A percentile compares a stretch with the other conserved stretches of the same genome.
Evolutionary conservation across 1,140 invertebrate genomes (phyloP).

Genomic region (Bombus picipes): DNA sequence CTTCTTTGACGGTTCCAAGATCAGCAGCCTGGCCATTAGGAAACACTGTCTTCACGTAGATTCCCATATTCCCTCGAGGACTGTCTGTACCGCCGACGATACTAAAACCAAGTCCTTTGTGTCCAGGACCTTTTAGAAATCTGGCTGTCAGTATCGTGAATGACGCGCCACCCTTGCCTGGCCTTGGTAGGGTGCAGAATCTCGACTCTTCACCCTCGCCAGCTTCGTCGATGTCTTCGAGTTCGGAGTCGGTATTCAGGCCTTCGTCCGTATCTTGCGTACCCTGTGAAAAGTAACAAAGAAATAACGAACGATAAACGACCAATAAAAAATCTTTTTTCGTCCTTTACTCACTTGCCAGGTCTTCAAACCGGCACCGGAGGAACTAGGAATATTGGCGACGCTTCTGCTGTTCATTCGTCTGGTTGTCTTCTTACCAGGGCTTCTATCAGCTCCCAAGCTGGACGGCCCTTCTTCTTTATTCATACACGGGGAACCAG

Average conservation of each 20-base stretch:
- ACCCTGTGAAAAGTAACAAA: slow-evolving; percentile 46
- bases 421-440: slow-evolving; percentile 67
- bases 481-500: slow-evolving; percentile 51
- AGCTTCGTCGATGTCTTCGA: slow-evolving; percentile 80
- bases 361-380: slow-evolving; percentile 62
- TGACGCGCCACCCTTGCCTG: slow-evolving; percentile 78
- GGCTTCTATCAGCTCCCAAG: slow-evolving; percentile 68
- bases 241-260: slow-evolving; percentile 78
- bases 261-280: slow-evolving; percentile 78
- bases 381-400: slow-evolving; percentile 73
- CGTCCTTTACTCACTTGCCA: slow-evolving; percentile 69
- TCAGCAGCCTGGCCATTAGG: slow-evolving; percentile 94
- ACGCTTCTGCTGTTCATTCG: slow-evolving; percentile 74
- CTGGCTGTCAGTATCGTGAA: slow-evolving; percentile 84
- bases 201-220: slow-evolving; percentile 78
- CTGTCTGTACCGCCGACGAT: slow-evolving; percentile 95
- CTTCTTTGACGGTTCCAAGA: slow-evolving; percentile 91
- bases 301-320: no score
- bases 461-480: slow-evolving; percentile 71
- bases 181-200: slow-evolving; percentile 83
- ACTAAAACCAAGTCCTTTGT: slow-evolving; percentile 95
- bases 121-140: slow-evolving; percentile 92
- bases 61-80: slow-evolving; percentile 93
- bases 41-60: slow-evolving; percentile 95
- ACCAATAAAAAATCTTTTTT: not conserved